These are phyloP conservation scores for Parelbella ahira DNA, from an alignment of 2,888 invertebrate genomes.

Conservation along the genomic window DNA sequence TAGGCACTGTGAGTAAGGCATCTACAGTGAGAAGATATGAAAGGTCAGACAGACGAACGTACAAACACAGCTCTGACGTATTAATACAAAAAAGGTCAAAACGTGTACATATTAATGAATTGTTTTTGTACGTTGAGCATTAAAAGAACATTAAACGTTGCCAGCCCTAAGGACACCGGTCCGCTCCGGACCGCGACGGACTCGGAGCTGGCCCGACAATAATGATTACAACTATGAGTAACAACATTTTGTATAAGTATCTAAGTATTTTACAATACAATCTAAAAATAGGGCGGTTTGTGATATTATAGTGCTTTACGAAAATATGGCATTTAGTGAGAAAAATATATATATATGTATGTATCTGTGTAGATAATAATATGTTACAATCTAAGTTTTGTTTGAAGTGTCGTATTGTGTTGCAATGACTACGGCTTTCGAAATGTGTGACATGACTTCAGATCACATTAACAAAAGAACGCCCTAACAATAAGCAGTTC, in stretches of 20 bases:
- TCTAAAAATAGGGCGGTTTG: conserved; percentile 74
- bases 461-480: conserved; percentile 77
- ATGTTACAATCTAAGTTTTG: conserved; percentile 28
- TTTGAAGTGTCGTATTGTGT: conserved; percentile 28
- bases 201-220: conserved; percentile 3
- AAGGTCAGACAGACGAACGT: conserved; percentile 20
- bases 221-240: too few species aligned
- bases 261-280: too few species aligned
- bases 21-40: conserved; percentile 87
- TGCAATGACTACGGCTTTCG: conserved; percentile 36
- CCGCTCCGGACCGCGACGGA: conserved; percentile 12
- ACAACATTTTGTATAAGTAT: too few species aligned
- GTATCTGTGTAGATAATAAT: conserved; percentile 34
- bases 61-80: conserved; percentile 12
- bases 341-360: conserved; percentile 56
- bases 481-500: conserved; percentile 57
- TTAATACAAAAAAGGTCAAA: background rate
- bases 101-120: background rate
- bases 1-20: conserved; percentile 93
- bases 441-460: conserved; percentile 50
- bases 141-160: conserved; percentile 3
- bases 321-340: conserved; percentile 62
- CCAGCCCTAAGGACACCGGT: too few species aligned
- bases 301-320: conserved; percentile 66
- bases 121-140: conserved; percentile 11